Evolutionary conservation across 23 tunicate species (phyloP).

Genomic region (Oikopleura dioica): DNA sequence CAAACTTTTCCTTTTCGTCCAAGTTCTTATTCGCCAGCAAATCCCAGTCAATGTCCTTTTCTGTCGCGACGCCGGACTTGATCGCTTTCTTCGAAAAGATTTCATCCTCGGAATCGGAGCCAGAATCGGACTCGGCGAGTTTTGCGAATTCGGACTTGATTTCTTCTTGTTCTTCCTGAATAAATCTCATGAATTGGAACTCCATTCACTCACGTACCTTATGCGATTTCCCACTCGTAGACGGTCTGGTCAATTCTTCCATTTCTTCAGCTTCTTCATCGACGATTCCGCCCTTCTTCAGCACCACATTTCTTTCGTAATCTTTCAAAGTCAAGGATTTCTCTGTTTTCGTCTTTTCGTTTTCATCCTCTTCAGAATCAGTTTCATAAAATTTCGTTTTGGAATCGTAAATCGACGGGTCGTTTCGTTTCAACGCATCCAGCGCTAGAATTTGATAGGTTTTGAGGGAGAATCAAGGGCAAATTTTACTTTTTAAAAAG

Average conservation of each 20-base stretch:
- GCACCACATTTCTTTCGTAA: neutral
- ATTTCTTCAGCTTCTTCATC: conserved; percentile 7
- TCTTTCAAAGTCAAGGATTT: conserved; percentile 8
- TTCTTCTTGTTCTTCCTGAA: neutral
- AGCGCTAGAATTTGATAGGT: neutral
- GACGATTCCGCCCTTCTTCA: neutral
- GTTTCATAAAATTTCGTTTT: neutral
- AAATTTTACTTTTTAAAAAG: too few species aligned
- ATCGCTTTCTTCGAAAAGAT: too few species aligned
- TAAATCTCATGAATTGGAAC: neutral
- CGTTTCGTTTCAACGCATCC: neutral
- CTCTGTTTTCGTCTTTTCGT: neutral
- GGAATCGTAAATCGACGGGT: neutral
- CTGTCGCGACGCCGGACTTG: too few species aligned
- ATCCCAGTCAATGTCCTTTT: too few species aligned
- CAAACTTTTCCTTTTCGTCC: conserved; percentile 1
- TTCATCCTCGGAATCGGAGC: too few species aligned
- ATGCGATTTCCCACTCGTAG: too few species aligned
- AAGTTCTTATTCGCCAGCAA: neutral
- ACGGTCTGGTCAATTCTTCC: too few species aligned
- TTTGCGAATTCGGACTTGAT: too few species aligned
- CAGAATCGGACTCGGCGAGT: too few species aligned
- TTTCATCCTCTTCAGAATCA: neutral
- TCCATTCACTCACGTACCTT: too few species aligned
- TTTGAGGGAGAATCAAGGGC: too few species aligned